Base-by-base conservation (phyloP, 2,113 vertebrate genomes). In the Notarius lentiginosus region DNA sequence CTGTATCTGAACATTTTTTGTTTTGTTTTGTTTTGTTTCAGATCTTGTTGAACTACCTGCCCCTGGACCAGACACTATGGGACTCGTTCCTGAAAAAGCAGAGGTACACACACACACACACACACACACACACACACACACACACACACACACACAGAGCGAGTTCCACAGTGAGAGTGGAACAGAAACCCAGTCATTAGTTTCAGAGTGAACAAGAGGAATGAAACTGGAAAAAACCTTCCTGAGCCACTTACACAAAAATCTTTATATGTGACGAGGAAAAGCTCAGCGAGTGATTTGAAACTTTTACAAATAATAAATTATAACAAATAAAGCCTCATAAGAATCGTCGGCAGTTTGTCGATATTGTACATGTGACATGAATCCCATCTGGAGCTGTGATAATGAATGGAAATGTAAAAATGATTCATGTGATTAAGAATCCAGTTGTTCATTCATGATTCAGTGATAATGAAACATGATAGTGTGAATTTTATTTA, bases 21-120 rank as follows among this genome's bases (percentile, higher is more conserved):
- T 1, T 1, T 53, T 53, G 9, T 53, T 53, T 53, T 53, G 51
- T 53, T 68, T 84, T 88, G 91, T 34, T 88, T 17, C 91, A 99
- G 98, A 96, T 99, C 89, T 96, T 99, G 84, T 93, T 99, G 30
- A 99, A 99, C 93, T 99, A 98, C 92, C 97, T 99, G 83, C 98
- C 98, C 61, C 88, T 94, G 79, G 97, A 99, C 88, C 97, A 96
- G 92, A 93, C 94, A 3, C 88, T 96, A 91, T 99, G 98, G 98
- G 96, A 95, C 47, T 94, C 96, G 11, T 95, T 97, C 91, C 93
- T 99, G 91, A 95, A 96, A 90, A 99, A 99, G 85, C 97, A 99
- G 93, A 97, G 98, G 98, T 24, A 56, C 22, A n/a, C 63, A 70
- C 22, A 63, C 58, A 82, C 80, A 65, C 60, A 82, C 81, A 65